Percentiles rank a stretch among this genome's conserved stretches.
These are phyloP conservation scores for Leucophora obtusa DNA, from an alignment of 2,888 invertebrate genomes.

Conservation along the genomic window DNA sequence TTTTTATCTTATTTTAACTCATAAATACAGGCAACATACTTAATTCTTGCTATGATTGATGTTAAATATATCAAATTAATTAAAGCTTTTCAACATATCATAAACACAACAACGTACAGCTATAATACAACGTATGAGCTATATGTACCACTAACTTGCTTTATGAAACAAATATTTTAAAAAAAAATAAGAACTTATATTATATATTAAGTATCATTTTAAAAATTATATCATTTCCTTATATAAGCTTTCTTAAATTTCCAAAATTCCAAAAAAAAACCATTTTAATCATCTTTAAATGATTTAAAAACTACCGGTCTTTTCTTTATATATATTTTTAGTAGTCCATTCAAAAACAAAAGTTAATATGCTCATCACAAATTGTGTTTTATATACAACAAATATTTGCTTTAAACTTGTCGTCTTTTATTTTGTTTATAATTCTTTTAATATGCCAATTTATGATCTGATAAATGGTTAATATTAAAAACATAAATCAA, in stretches of 20 bases:
- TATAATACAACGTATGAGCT: background rate
- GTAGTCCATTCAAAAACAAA: background rate
- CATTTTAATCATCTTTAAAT: conserved; percentile 8
- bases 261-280: conserved; percentile 5
- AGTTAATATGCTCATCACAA: conserved; percentile 13
- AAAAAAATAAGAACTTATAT: background rate
- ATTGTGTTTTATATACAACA: background rate
- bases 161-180: background rate
- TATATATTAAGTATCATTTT: conserved; percentile 18
- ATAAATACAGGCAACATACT: background rate
- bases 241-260: conserved; percentile 2
- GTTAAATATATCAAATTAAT: conserved; percentile 33
- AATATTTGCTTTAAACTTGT: background rate
- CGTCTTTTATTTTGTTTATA: conserved; percentile 1
- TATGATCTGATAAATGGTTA: conserved; percentile 42
- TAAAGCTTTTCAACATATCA: conserved; percentile 12
- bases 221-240: conserved; percentile 32
- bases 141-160: too few relatives aligned
- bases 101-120: background rate
- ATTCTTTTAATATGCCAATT: conserved; percentile 20
- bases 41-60: conserved; percentile 31
- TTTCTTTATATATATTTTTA: background rate
- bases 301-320: conserved; percentile 31
- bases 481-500: conserved; percentile 19
- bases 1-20: background rate